Evolutionary conservation across 2,888 invertebrate species (phyloP), one percentile per base, ranked within the genome.

Genomic region (Lepetodrilus schrolli): DNA sequence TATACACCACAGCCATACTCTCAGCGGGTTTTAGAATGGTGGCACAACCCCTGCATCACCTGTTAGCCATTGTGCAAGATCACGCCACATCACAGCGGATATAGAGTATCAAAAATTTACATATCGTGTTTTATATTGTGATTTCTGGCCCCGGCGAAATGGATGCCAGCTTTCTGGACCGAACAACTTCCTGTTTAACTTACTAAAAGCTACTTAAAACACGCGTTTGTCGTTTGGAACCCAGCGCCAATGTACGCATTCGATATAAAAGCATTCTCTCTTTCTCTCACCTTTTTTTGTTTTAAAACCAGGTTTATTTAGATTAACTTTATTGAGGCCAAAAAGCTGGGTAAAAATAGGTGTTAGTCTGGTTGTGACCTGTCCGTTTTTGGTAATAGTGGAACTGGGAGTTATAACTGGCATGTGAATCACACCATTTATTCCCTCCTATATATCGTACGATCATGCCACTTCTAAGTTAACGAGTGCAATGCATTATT

Each of bases 101-200:
- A 58, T 21, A 17, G 58, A 58, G 58, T 58, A 58, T 58, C 58
- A 34, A 58, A 17, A 58, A 58, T 58, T 58, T 58, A 58, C 58
- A 58, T 58, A 58, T 58, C 58, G 58, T 58, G 58, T 58, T 34
- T 58, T 58, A 30, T 58, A 30, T 58, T 58, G 58, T 58, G 58
- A 58, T 58, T n/a, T 30, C 17, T 30, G 30, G n/a, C 34, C 30
- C 23, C 17, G 13, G 30, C 30, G 23, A 23, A 58, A 30, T 23
- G 34, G 34, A 58, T 17, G 43, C 58, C 58, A 58, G 58, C 26
- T 34, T 30, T 30, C 23, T 26, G 34, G 17, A 30, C 30, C 7
- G 17, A 34, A 23, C 17, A 30, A 13, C 58, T 58, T 58, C 58
- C 58, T 58, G 58, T 21, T 4, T 30, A 34, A 17, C 58, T 30